A percentile compares a stretch with the other conserved stretches of the same genome.
These are phyloP conservation scores for Lineus longissimus DNA, from an alignment of 1,140 invertebrate species.

Conservation along the genomic window DNA sequence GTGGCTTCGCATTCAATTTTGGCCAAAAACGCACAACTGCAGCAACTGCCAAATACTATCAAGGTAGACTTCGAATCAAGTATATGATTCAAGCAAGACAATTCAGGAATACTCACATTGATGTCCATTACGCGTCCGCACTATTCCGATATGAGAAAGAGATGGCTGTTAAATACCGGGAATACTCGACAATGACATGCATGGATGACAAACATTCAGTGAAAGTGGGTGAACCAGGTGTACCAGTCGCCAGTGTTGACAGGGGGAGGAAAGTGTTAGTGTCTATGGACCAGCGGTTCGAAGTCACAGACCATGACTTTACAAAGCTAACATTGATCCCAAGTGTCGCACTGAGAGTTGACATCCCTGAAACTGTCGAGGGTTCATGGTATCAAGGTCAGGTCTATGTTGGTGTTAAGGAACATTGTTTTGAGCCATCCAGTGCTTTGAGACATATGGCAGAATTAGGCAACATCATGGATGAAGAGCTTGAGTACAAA, in stretches of 20 bases:
- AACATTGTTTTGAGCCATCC: conserved; percentile 23
- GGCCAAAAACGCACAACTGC: conserved; percentile 8
- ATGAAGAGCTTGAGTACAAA: not conserved
- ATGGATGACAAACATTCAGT: conserved; percentile 29
- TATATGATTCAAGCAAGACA: conserved; percentile 17
- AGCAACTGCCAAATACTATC: conserved; percentile 14
- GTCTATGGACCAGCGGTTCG: conserved; percentile 13
- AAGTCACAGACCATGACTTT: conserved; percentile 24
- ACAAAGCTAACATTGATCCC: conserved; percentile 20
- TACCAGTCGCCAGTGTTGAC: conserved; percentile 26
- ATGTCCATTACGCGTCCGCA: not conserved
- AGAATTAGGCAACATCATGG: not conserved
- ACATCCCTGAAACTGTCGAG: conserved; percentile 17
- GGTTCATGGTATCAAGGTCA: conserved; percentile 21
- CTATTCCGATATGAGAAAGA: conserved; percentile 9
- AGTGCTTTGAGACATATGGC: conserved; percentile 20
- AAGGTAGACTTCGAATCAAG: conserved; percentile 20
- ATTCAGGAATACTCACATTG: not conserved
- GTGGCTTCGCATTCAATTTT: conserved; percentile 17
- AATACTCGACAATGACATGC: conserved; percentile 12
- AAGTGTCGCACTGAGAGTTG: conserved; percentile 17
- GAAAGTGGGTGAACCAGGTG: conserved; percentile 24
- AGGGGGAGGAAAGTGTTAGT: conserved; percentile 22
- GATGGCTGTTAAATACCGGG: conserved; percentile 19
- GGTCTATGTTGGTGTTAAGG: conserved; percentile 22